Evolutionary conservation across 2,888 invertebrate genomes (phyloP).

Genomic region (Dermolepida albohirtum): DNA sequence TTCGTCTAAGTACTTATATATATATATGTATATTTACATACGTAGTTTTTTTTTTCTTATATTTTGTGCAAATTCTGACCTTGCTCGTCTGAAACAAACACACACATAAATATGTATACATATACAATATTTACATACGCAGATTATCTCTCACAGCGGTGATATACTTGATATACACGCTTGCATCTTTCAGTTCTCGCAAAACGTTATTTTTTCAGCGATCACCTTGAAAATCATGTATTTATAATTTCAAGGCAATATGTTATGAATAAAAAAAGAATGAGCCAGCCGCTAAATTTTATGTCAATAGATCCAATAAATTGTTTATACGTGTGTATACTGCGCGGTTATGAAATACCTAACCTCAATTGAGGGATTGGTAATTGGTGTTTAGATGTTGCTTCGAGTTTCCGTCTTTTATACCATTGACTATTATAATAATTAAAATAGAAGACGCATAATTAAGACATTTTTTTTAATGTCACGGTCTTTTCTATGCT

Average conservation of each 20-base stretch:
- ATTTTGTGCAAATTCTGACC: background rate
- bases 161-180: background rate
- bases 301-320: slow-evolving; percentile 32
- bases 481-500: slow-evolving; percentile 18
- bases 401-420: slow-evolving; percentile 17
- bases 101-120: too few relatives aligned
- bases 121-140: background rate
- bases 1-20: too few relatives aligned
- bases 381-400: slow-evolving; percentile 1
- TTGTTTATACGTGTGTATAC: slow-evolving; percentile 16
- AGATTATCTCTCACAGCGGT: slow-evolving; percentile 3
- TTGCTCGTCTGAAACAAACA: too few relatives aligned
- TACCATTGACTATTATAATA: background rate
- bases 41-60: background rate
- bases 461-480: slow-evolving; percentile 18
- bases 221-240: slow-evolving; percentile 41
- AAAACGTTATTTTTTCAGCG: slow-evolving; percentile 32
- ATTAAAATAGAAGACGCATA: slow-evolving; percentile 20
- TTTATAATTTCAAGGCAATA: slow-evolving; percentile 39
- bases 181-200: background rate
- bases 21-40: too few relatives aligned
- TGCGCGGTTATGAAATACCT: slow-evolving; percentile 18
- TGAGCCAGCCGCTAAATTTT: slow-evolving; percentile 27
- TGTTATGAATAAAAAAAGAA: background rate
- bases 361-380: slow-evolving; percentile 9